phyloP scores from a whole-genome alignment of 2,888 invertebrate genomes.

The Protophormia terraenovae region DNA sequence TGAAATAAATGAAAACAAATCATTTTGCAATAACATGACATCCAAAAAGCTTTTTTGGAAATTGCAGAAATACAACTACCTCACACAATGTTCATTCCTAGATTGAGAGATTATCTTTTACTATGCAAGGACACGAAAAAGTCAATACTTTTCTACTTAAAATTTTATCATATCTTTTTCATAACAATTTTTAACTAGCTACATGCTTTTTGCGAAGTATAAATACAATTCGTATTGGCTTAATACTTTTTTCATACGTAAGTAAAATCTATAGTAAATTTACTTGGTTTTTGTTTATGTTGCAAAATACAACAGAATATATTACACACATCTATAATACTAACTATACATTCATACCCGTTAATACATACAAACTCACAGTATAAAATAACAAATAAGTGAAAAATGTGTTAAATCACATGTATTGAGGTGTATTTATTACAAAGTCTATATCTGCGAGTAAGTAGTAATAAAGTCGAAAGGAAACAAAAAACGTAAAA shows the following conservation, averaged over 20 bases:
- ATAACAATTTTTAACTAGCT: too few relatives aligned
- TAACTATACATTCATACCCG: neutral
- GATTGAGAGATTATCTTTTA: too few relatives aligned
- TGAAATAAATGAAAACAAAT: too few relatives aligned
- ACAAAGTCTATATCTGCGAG: slow-evolving; percentile 1
- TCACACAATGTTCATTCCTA: too few relatives aligned
- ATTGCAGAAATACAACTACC: too few relatives aligned
- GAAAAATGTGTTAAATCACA: slow-evolving; percentile 40
- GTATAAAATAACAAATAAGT: slow-evolving; percentile 11
- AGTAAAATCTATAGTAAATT: neutral
- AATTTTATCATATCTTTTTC: too few relatives aligned
- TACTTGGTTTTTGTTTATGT: neutral
- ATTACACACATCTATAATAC: neutral
- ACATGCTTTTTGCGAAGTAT: too few relatives aligned
- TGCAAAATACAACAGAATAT: neutral
- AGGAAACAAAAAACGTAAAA: neutral
- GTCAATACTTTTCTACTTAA: too few relatives aligned
- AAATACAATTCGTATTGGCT: neutral
- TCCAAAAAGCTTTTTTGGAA: too few relatives aligned
- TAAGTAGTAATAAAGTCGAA: slow-evolving; percentile 9
- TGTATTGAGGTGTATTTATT: slow-evolving; percentile 45
- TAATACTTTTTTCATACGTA: neutral
- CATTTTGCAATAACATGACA: too few relatives aligned
- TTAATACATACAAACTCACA: neutral
- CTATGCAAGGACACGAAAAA: too few relatives aligned